Conservation (phyloP, 2,888 invertebrate species). For the Pollenia angustigena region DNA sequence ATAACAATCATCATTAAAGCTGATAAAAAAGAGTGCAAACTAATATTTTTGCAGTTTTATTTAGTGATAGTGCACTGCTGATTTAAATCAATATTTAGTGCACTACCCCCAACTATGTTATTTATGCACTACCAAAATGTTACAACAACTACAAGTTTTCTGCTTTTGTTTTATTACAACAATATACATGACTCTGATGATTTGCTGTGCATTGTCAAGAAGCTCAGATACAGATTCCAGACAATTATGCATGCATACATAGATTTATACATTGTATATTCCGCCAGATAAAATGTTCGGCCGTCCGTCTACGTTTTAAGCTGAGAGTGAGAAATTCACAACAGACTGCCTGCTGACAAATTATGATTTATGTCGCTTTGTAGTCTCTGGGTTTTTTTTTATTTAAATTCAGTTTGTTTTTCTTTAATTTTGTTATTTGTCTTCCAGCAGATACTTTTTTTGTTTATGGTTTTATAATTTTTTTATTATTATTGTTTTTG, state of each 20-base stretch:
- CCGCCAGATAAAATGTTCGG: background rate
- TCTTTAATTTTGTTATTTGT: conserved; percentile 1
- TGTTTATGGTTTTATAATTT: conserved; percentile 32
- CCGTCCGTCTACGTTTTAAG: background rate
- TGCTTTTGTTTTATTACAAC: conserved; percentile 30
- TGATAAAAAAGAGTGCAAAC: too few species aligned
- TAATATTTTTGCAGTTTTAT: too few species aligned
- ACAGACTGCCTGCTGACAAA: conserved; percentile 68
- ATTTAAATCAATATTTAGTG: too few species aligned
- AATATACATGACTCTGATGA: background rate
- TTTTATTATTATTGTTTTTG: conserved; percentile 31
- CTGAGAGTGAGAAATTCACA: conserved; percentile 39
- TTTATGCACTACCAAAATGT: conserved; percentile 26
- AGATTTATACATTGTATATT: background rate
- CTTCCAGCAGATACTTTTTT: background rate
- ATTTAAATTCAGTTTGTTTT: conserved; percentile 21
- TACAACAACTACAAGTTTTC: conserved; percentile 29
- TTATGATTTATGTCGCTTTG: conserved; percentile 69
- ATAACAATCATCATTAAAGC: too few species aligned
- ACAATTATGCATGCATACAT: background rate
- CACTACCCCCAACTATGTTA: too few species aligned
- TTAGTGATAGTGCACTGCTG: too few species aligned
- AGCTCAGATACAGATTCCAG: background rate
- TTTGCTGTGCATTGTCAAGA: conserved; percentile 2
- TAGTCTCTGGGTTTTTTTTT: conserved; percentile 58